Base-by-base conservation (phyloP, 1,140 invertebrate genomes). In the Ptiloglossa arizonensis region DNA sequence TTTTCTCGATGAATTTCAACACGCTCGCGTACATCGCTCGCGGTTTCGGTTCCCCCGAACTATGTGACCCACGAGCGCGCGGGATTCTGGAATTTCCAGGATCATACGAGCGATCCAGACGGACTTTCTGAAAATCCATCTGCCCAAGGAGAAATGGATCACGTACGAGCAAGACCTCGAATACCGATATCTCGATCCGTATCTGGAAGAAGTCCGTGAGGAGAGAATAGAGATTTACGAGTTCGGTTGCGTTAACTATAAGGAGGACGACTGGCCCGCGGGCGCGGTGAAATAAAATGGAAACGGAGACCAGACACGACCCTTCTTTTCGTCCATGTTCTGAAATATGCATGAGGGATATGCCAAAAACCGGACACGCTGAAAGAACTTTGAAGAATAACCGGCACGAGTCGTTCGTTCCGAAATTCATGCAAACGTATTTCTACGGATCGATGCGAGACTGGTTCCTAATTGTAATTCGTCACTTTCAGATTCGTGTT, bases 111-210 rank as follows among this genome's bases (percentile, higher is more conserved):
- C 79, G 35, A 0, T 19, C 1, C 85, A 87, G 17, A 46, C 84
- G 66, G 57, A 59, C 64, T 60, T 67, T 11, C 24, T 86, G 48
- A 82, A 77, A 41, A 76, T 35, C n/a, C 11, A 59, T 44, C 48
- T 87, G 32, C 85, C 85, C 0, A 32, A 46, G n/a, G 79, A 86
- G 13, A 70, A 87, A 62, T 87, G 85, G 85, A 54, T 84, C 60
- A 86, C 85, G 17, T 87, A 32, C 46, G 85, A 87, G 44, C 62
- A 86, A 46, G 85, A 87, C 57, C 6, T 68, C 8, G 48, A 67
- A 17, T 84, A 87, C 46, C 78, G 85, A 60, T 87, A 87, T 8
- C 57, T 87, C 6, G 0, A 3, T 0, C 38, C 52, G 1, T 84
- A 84, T 13, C 19, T 86, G 5, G 0, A 73, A 0, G 85, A 86